Evolutionary conservation across 2,113 vertebrate species (phyloP).

Genomic region (Canis aureus): DNA sequence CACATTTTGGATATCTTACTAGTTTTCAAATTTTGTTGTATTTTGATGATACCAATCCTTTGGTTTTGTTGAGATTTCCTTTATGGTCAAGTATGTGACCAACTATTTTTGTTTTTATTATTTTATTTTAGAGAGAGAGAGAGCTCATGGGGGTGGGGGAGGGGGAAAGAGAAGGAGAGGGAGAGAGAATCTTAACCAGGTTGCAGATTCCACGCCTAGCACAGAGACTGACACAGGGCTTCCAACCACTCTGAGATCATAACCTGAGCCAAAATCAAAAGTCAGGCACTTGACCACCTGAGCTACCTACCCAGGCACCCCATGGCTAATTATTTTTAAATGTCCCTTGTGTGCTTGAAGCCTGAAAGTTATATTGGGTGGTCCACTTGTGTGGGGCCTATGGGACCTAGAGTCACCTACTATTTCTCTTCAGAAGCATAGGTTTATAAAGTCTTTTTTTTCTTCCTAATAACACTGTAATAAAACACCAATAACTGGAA

Average conservation of each 20-base stretch:
- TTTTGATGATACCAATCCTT: neutral
- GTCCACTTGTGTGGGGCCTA: neutral
- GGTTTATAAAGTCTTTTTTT: neutral
- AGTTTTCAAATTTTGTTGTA: neutral
- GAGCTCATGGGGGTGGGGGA: rapidly evolving
- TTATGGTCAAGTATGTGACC: neutral
- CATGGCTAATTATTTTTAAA: neutral
- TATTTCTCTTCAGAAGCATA: neutral
- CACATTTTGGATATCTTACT: neutral
- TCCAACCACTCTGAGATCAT: neutral
- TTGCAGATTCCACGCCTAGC: neutral
- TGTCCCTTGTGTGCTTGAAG: neutral
- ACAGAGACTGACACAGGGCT: neutral
- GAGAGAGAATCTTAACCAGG: neutral
- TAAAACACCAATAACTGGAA: neutral
- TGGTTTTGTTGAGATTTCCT: neutral
- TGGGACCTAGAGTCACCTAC: neutral
- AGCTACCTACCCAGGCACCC: neutral
- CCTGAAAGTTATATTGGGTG: neutral
- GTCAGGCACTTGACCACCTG: neutral
- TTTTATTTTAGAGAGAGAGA: neutral
- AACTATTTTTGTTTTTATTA: neutral
- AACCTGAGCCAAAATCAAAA: neutral
- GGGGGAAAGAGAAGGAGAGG: neutral
- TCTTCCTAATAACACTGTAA: neutral